phyloP scores from a whole-genome alignment of 1,140 invertebrate species.

The Medauroidea extradentata region DNA sequence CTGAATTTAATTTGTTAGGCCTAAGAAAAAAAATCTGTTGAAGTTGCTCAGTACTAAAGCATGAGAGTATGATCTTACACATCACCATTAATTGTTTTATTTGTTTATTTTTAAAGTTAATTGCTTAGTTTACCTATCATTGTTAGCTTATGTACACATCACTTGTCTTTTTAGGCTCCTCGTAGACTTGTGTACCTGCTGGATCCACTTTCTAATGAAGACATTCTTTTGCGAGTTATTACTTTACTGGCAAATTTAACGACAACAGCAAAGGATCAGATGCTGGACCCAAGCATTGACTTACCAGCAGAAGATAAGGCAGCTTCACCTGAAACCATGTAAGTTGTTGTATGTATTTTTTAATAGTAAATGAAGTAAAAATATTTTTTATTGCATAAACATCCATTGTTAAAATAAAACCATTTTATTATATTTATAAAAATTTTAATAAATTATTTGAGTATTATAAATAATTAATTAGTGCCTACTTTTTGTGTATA shows the following conservation, averaged over 20 bases:
- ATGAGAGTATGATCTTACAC: too few relatives aligned
- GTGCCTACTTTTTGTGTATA: too few relatives aligned
- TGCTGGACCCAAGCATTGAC: conserved; percentile 45
- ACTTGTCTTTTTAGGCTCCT: conserved; percentile 47
- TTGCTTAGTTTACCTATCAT: too few relatives aligned
- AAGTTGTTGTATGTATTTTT: conserved; percentile 19
- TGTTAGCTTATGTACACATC: too few relatives aligned
- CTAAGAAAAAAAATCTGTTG: too few relatives aligned
- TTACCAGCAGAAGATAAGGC: conserved; percentile 53
- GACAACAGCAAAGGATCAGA: conserved; percentile 39
- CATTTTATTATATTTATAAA: not conserved
- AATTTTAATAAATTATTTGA: not conserved
- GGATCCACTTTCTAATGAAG: conserved; percentile 44
- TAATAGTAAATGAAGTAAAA: not conserved
- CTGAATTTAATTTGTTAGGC: too few relatives aligned
- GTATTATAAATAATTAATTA: too few relatives aligned
- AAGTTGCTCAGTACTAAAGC: too few relatives aligned
- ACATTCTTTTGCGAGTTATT: conserved; percentile 49
- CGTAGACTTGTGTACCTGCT: conserved; percentile 47
- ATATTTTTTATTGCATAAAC: not conserved
- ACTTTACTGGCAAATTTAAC: conserved; percentile 53
- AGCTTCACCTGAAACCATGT: conserved; percentile 56
- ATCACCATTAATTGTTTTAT: too few relatives aligned
- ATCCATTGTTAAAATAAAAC: not conserved
- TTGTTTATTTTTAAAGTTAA: too few relatives aligned